A percentile compares a stretch with the other conserved stretches of the same genome.
These are phyloP conservation scores for Stichodactyla helianthus DNA, from an alignment of 64 coral and sea anemone genomes.

Conservation along the genomic window DNA sequence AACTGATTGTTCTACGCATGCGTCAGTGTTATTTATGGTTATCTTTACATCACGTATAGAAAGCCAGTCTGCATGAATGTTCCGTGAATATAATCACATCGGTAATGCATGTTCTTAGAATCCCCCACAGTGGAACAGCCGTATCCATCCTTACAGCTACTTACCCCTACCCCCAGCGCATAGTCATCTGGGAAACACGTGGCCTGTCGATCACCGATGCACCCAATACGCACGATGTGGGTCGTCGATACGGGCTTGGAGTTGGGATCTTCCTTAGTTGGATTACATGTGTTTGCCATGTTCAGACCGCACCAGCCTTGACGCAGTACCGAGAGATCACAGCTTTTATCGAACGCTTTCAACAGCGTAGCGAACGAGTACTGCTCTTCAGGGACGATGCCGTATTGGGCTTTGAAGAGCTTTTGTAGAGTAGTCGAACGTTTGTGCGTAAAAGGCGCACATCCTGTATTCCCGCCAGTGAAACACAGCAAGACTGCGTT, in stretches of 20 bases:
- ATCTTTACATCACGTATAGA: slow-evolving; percentile 65
- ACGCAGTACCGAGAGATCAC: slow-evolving; percentile 71
- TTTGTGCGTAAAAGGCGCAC: slow-evolving; percentile 83
- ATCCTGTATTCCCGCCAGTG: slow-evolving; percentile 60
- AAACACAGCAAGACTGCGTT: slow-evolving; percentile 65
- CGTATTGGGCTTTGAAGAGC: slow-evolving; percentile 79
- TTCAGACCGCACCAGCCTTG: slow-evolving; percentile 91
- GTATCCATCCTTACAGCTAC: slow-evolving; percentile 87
- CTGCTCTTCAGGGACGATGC: slow-evolving; percentile 69
- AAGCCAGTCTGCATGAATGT: slow-evolving; percentile 82
- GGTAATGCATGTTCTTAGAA: slow-evolving; percentile 89
- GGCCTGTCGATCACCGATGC: slow-evolving; percentile 80
- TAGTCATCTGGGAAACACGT: slow-evolving; percentile 87
- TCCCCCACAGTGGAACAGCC: slow-evolving; percentile 70
- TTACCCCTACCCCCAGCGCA: slow-evolving; percentile 87
- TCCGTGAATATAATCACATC: slow-evolving; percentile 84
- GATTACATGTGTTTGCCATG: slow-evolving; percentile 78
- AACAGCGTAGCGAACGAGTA: slow-evolving; percentile 82
- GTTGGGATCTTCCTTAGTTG: slow-evolving; percentile 70
- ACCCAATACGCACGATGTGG: slow-evolving; percentile 78
- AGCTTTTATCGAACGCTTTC: slow-evolving; percentile 88
- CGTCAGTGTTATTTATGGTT: background rate
- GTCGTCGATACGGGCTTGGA: slow-evolving; percentile 58
- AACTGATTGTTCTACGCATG: background rate
- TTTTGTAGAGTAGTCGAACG: slow-evolving; percentile 55